A percentile compares a stretch with the other conserved stretches of the same genome.
phyloP scores from a whole-genome alignment of 23 tunicate species.

The Aplidium turbinatum region DNA sequence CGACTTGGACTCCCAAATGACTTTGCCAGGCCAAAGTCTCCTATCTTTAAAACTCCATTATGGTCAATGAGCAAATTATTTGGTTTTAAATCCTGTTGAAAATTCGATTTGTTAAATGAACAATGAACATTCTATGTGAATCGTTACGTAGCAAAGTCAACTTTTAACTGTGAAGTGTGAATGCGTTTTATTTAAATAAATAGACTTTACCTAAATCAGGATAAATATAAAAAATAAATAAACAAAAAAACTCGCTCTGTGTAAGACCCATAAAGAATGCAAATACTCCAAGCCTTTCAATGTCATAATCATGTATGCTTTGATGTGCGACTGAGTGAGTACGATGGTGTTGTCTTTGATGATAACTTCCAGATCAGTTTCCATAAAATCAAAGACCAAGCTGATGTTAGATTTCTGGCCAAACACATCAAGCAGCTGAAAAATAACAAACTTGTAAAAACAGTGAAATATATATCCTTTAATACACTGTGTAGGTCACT shows the following conservation, averaged over 20 bases:
- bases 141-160: too few species aligned
- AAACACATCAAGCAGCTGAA: conserved; percentile 88
- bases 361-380: conserved; percentile 88
- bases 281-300: conserved; percentile 86
- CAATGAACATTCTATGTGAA: too few species aligned
- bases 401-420: conserved; percentile 95
- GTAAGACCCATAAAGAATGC: conserved; percentile 80
- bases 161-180: neutral
- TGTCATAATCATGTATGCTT: conserved; percentile 78
- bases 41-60: conserved; percentile 80
- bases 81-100: conserved; percentile 82
- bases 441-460: neutral
- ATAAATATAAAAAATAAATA: too few species aligned
- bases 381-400: conserved; percentile 95
- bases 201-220: too few species aligned
- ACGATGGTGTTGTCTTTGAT: conserved; percentile 80
- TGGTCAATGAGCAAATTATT: conserved; percentile 74
- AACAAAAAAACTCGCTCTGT: conserved; percentile 51
- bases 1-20: conserved; percentile 91
- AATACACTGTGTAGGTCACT: neutral
- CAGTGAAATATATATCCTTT: neutral
- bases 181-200: too few species aligned
- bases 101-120: too few species aligned
- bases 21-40: conserved; percentile 96
- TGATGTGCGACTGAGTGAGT: conserved; percentile 73